Evolutionary conservation across 37 sponge, comb jelly and placozoan genomes (phyloP), one percentile per base, ranked within the genome.

Genomic region (Mnemiopsis leidyi): DNA sequence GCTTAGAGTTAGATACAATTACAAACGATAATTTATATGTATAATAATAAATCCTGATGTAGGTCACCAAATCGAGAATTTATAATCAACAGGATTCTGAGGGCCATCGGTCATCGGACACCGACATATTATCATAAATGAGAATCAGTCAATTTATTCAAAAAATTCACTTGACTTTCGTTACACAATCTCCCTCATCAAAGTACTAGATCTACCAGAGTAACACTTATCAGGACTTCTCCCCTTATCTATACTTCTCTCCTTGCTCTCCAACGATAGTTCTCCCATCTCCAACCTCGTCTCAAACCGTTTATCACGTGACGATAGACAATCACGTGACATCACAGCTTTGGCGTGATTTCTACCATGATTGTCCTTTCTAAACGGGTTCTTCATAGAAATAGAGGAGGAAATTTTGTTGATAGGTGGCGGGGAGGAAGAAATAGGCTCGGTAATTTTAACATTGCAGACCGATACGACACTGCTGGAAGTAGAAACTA

Each of bases 401-500:
- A 77, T 28, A 0, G 79, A 77, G 20, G 79, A 77, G 32, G 79
- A 77, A 20, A 77, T 13, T 34, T 77, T 77, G 79, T 77, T 77
- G 18, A 77, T 85, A 0, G 90, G 90, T 18, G 90, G 90, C 9
- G 90, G 48, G 1, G 33, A 23, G 3, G 90, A 3, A 23, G 39
- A 18, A 39, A 85, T 85, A 16, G 90, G 90, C 5, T 38, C 39
- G 13, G 90, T 39, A 29, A 85, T 85, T 39, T 40, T 18, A 21
- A 85, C 48, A 29, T 39, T 5, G 23, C 90, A 36, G 23, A 85
- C 48, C 13, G 90, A 85, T 0, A 26, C 61, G 16, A 40, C 90
- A 39, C 36, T 32, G 9, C 20, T 85, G 23, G 24, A 37, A 0
- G 26, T 13, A 0, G 34, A 13, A 2, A 29, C 73, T 29, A 28